Percentiles rank a stretch among this genome's conserved stretches.
Evolutionary conservation across 2,113 vertebrate species (phyloP).

Genomic region (Dinomys branickii): DNA sequence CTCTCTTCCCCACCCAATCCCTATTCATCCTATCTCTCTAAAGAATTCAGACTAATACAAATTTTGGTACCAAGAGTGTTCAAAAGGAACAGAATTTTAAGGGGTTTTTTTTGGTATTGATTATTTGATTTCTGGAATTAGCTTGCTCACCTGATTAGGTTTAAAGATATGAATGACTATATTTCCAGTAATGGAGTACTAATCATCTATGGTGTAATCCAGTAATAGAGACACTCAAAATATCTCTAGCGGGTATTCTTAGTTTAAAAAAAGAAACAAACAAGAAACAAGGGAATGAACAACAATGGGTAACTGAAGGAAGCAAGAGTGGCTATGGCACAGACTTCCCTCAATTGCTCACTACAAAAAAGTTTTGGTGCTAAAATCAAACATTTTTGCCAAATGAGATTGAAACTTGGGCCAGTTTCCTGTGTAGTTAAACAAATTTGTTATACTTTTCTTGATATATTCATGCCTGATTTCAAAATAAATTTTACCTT

Average conservation of each 20-base stretch:
- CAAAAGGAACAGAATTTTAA: background rate
- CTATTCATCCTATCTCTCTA: background rate
- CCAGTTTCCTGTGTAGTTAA: background rate
- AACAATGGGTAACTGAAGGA: background rate
- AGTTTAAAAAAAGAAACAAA: background rate
- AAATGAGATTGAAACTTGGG: background rate
- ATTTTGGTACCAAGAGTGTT: background rate
- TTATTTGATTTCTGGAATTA: background rate
- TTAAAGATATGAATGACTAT: background rate
- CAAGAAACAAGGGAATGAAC: background rate
- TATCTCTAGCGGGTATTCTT: background rate
- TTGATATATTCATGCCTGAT: background rate
- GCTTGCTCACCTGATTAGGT: background rate
- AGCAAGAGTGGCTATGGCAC: background rate
- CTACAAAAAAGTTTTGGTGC: background rate
- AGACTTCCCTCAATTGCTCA: background rate
- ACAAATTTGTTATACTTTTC: background rate
- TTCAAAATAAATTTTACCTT: background rate
- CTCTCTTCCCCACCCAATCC: too few relatives aligned
- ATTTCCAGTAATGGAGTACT: background rate
- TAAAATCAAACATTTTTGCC: slow-evolving; percentile 18
- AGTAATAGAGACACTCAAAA: background rate
- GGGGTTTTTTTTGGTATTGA: background rate
- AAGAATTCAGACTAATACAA: background rate
- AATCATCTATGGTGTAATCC: background rate